Base-by-base conservation (phyloP, 2,113 vertebrate species). In the Proteles cristata region DNA sequence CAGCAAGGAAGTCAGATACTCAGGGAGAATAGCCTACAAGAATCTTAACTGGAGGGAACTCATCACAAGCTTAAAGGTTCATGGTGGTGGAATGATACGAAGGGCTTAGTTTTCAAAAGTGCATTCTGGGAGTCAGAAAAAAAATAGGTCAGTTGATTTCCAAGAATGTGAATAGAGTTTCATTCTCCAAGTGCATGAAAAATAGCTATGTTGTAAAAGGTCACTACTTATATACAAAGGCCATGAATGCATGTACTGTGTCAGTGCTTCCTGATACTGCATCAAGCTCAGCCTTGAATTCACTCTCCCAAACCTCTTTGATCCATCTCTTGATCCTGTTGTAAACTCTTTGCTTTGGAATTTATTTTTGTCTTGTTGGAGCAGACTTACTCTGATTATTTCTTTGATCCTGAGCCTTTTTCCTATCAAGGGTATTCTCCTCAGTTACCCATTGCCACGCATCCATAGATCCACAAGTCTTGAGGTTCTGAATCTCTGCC, bases 291-390 rank as follows among this genome's bases (percentile, higher is more conserved):
- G 23, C 12, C 14, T 69, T 69, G 11, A 63, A 63, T 33, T 83
- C n/a, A 58, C 35, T 19, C 48, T 89, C n/a, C 43, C 14, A 68
- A 80, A 39, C 1, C 9, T 68, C 53, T 45, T 33, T 5, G 25
- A 39, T 28, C 19, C 9, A n/a, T 69, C 8, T 55, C 28, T 89
- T 68, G 35, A 43, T 79, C 17, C 2, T 17, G 15, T n/a, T 69
- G 11, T 93, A n/a, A 93, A 69, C n/a, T 85, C 31, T 96, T 84
- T 63, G 19, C 17, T 82, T 90, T 76, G 19, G 43, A 82, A 87
- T 48, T 87, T 77, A 26, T 55, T 48, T 28, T 90, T 87, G 8
- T 35, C 28, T 71, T 58, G 82, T 84, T 58, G 7, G 19, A 58
- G 35, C 39, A 63, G 43, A 76, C 4, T 58, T 77, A 55, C 21